Percentiles rank a stretch among this genome's conserved stretches.
Conservation (phyloP, 2,888 invertebrate genomes). For the Philonicus albiceps region DNA sequence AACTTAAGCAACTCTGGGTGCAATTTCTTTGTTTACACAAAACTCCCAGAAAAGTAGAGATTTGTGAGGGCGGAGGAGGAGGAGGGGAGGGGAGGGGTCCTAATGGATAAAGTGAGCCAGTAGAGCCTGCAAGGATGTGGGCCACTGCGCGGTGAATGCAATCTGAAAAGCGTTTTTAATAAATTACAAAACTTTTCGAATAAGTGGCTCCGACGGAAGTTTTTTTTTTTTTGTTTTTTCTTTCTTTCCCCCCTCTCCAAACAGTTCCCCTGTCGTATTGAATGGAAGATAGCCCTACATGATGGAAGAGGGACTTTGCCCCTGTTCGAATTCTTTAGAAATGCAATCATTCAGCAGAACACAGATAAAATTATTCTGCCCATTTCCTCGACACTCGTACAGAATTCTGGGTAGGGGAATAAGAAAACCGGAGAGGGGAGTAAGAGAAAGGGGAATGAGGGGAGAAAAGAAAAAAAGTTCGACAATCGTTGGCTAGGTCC, state of each 20-base stretch:
- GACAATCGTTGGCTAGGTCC: background rate
- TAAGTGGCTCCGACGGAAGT: background rate
- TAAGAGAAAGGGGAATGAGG: too few species aligned
- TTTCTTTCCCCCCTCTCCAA: too few species aligned
- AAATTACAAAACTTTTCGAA: slow-evolving; percentile 31
- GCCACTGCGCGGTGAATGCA: slow-evolving; percentile 1
- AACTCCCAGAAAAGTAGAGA: background rate
- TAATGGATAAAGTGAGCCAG: background rate
- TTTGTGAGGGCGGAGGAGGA: background rate
- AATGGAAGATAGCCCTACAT: background rate
- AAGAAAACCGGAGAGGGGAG: background rate
- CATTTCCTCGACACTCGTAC: background rate
- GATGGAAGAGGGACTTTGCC: background rate
- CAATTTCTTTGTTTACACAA: slow-evolving; percentile 21
- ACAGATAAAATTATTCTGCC: slow-evolving; percentile 11
- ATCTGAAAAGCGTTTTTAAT: slow-evolving; percentile 31
- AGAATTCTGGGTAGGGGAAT: background rate
- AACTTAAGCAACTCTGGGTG: background rate
- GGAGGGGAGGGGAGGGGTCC: background rate
- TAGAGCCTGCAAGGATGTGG: background rate
- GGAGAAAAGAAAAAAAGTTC: background rate
- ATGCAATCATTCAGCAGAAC: background rate
- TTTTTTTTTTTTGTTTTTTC: too few species aligned
- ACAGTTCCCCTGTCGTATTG: background rate
- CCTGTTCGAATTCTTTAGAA: background rate